phyloP scores from a whole-genome alignment of 37 sponge, comb jelly and placozoan genomes.

The Agelas oroides region DNA sequence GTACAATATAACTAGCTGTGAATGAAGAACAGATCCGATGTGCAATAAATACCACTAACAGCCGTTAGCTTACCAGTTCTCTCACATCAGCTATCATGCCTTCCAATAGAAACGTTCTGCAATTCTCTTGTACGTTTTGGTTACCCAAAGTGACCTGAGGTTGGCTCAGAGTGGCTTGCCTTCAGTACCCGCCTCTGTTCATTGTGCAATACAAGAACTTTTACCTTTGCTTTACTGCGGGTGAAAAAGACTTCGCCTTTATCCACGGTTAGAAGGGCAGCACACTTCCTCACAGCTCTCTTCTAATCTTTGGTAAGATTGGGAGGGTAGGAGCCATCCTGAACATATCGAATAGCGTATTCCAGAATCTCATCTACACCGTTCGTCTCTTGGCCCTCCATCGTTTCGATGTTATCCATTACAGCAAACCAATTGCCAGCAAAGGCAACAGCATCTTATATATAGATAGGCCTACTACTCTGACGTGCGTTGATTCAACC shows the following conservation, averaged over 20 bases:
- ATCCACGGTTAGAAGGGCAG: neutral
- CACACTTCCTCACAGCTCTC: neutral
- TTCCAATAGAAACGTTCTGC: constrained; percentile 20
- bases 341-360: too few relatives aligned
- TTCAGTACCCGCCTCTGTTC: constrained; percentile 49
- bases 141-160: constrained; percentile 64
- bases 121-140: constrained; percentile 15
- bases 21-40: too few relatives aligned
- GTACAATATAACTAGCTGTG: too few relatives aligned
- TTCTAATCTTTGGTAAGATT: neutral
- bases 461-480: too few relatives aligned
- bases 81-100: neutral
- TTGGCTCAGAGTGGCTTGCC: constrained; percentile 44
- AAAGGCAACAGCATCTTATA: too few relatives aligned
- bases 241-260: constrained; percentile 18
- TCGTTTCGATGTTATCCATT: too few relatives aligned
- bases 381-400: too few relatives aligned
- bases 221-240: neutral
- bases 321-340: neutral
- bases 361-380: too few relatives aligned
- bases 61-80: too few relatives aligned
- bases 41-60: too few relatives aligned
- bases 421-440: too few relatives aligned
- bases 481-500: too few relatives aligned
- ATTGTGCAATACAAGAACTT: constrained; percentile 22